Evolutionary conservation across 2,113 vertebrate genomes (phyloP).

Genomic region (human): GRCh38 chr1:63848001-63848500

Average conservation of each 20-base stretch:
- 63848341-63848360: conserved; percentile 9
- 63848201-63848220: conserved; percentile 60
- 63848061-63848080: neutral
- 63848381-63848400: conserved; percentile 42
- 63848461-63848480: conserved; percentile 4
- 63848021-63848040: neutral
- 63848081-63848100: conserved; percentile 32
- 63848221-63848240: conserved; percentile 59
- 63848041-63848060: neutral
- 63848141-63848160: conserved; percentile 54
- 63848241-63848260: conserved; percentile 34
- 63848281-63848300: conserved; percentile 39
- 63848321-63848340: conserved; percentile 61
- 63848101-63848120: conserved; percentile 30
- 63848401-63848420: conserved; percentile 63
- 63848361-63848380: conserved; percentile 35
- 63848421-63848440: conserved; percentile 47
- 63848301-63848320: conserved; percentile 56
- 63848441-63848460: neutral
- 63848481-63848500: conserved; percentile 62
- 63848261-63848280: conserved; percentile 55
- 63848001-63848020: neutral
- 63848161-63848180: conserved; percentile 52
- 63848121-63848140: conserved; percentile 52
- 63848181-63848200: conserved; percentile 58